Evolutionary conservation across 1,140 invertebrate species (phyloP).

Genomic region (Parapsyche elsis): DNA sequence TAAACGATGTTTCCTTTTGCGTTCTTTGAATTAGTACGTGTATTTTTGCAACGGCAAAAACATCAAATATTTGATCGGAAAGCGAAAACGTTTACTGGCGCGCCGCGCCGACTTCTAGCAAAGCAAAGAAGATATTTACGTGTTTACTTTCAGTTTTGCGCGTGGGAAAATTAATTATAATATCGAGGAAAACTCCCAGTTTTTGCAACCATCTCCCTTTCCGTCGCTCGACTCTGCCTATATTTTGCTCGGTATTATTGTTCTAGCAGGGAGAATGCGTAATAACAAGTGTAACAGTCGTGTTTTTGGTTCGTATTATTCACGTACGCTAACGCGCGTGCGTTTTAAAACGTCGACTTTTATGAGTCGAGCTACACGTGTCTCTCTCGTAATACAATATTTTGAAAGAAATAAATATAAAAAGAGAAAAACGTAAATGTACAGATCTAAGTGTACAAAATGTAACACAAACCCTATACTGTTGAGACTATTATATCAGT

Average conservation of each 20-base stretch:
- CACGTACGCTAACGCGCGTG: no score
- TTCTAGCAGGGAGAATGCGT: neutral
- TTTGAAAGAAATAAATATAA: no score
- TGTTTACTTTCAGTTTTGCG: slow-evolving; percentile 22
- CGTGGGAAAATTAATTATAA: slow-evolving; percentile 21
- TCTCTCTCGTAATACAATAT: neutral
- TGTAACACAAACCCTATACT: no score
- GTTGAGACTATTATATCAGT: no score
- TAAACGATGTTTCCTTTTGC: neutral
- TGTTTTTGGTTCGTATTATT: no score
- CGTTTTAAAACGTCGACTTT: slow-evolving; percentile 14
- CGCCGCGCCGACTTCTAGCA: neutral
- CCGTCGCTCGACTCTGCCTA: no score
- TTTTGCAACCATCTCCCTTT: neutral
- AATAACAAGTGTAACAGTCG: no score
- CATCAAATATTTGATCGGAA: slow-evolving; percentile 32
- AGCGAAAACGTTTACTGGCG: slow-evolving; percentile 19
- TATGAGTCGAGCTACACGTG: neutral
- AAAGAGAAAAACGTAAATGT: no score
- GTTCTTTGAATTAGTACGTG: neutral
- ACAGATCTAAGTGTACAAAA: no score
- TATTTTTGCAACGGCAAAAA: slow-evolving; percentile 2
- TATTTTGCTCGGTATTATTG: neutral
- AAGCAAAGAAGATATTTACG: slow-evolving; percentile 24
- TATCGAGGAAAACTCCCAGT: neutral